Conservation (phyloP, 2,888 invertebrate species). For the Pristionchus maxplancki region DNA sequence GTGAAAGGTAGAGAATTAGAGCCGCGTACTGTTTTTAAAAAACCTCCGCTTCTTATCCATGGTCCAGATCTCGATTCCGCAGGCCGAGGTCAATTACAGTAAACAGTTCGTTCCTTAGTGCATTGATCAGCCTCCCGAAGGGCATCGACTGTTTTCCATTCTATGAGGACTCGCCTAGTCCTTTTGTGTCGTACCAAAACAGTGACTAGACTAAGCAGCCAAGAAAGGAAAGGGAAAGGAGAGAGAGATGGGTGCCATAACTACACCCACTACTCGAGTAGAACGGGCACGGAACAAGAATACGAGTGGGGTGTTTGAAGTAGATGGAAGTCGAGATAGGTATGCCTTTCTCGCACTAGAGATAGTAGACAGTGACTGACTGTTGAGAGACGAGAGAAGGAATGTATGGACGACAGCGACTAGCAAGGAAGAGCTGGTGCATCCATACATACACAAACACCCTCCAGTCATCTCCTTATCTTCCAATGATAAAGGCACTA, state of each 20-base stretch:
- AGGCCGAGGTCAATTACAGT: neutral
- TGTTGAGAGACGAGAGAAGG: neutral
- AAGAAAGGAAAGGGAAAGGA: neutral
- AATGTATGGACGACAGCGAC: neutral
- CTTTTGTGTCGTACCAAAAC: conserved; percentile 26
- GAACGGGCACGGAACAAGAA: conserved; percentile 29
- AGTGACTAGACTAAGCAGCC: conserved; percentile 19
- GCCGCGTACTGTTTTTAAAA: neutral
- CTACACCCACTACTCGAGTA: conserved; percentile 33
- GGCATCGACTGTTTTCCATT: conserved; percentile 9
- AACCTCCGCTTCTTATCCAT: neutral
- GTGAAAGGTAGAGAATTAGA: neutral
- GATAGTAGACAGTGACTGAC: neutral
- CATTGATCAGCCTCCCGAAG: neutral
- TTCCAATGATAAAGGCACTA: neutral
- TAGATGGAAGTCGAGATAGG: conserved; percentile 22
- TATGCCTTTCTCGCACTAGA: neutral
- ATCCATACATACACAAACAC: conserved; percentile 7
- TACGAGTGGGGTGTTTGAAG: conserved; percentile 22
- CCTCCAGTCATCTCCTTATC: conserved; percentile 28
- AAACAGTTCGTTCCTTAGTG: neutral
- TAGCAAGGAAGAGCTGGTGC: neutral
- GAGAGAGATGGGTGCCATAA: conserved; percentile 17
- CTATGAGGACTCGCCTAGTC: neutral
- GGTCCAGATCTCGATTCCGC: neutral